phyloP scores from a whole-genome alignment of 2,797 vertebrate species.

The Furcifer pardalis region DNA sequence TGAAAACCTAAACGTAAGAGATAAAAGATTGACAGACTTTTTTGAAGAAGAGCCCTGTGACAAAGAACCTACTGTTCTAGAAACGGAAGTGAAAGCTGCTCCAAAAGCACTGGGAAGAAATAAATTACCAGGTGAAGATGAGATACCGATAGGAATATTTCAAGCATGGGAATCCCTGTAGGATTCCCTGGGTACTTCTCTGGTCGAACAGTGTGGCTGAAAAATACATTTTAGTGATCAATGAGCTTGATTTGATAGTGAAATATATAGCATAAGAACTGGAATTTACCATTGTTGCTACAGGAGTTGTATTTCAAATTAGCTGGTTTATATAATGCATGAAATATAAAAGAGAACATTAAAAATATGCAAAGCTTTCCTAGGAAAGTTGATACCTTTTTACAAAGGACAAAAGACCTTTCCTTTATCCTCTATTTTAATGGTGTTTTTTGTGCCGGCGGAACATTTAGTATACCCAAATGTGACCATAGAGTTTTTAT shows the following conservation, averaged over 20 bases:
- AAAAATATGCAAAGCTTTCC: background rate
- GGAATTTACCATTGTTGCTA: background rate
- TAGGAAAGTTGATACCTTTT: background rate
- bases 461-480: background rate
- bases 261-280: background rate
- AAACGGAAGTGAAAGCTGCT: too few species aligned
- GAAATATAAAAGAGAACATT: background rate
- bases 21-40: too few species aligned
- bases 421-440: background rate
- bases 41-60: too few species aligned
- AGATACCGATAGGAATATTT: too few species aligned
- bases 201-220: background rate
- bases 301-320: conserved; percentile 6
- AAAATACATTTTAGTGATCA: background rate
- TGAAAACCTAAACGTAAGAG: too few species aligned
- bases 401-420: background rate
- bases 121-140: too few species aligned
- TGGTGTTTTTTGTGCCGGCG: background rate
- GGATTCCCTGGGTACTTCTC: background rate
- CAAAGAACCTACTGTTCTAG: too few species aligned
- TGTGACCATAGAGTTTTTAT: background rate
- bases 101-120: too few species aligned
- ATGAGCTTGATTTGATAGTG: background rate
- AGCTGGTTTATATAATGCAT: conserved; percentile 8
- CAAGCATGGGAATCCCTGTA: background rate